Evolutionary conservation across 2,888 invertebrate genomes (phyloP).

Genomic region (Orchesellides sinensis): DNA sequence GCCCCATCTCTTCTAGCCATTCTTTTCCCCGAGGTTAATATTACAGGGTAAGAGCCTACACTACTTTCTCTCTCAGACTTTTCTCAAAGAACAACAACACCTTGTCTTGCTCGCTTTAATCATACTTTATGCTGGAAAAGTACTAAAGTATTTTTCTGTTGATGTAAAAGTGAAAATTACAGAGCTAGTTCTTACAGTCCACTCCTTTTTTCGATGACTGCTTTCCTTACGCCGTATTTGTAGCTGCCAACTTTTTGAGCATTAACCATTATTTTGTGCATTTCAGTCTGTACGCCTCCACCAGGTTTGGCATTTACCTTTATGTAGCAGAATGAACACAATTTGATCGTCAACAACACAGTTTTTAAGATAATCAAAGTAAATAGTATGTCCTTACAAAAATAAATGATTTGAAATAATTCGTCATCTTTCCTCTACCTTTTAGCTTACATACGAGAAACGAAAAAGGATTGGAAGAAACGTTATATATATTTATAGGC

Average conservation of each 20-base stretch:
- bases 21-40: not conserved
- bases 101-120: not conserved
- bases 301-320: not conserved
- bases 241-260: not conserved
- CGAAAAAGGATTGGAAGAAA: no score
- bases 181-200: not conserved
- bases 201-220: not conserved
- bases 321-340: no score
- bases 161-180: conserved; percentile 53
- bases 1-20: conserved; percentile 31
- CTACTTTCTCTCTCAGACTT: not conserved
- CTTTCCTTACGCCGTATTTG: not conserved
- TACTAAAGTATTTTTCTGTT: not conserved
- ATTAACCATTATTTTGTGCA: no score
- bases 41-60: not conserved
- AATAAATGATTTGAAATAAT: no score
- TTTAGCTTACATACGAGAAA: no score
- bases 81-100: not conserved
- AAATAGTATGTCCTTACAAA: no score
- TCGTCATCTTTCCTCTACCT: no score
- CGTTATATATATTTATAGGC: no score
- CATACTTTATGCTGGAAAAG: not conserved
- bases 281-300: not conserved
- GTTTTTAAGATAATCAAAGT: no score
- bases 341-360: not conserved